Percentiles rank a stretch among this genome's conserved stretches.
phyloP scores from a whole-genome alignment of 2,888 invertebrate genomes.

The Sepioteuthis lessoniana region DNA sequence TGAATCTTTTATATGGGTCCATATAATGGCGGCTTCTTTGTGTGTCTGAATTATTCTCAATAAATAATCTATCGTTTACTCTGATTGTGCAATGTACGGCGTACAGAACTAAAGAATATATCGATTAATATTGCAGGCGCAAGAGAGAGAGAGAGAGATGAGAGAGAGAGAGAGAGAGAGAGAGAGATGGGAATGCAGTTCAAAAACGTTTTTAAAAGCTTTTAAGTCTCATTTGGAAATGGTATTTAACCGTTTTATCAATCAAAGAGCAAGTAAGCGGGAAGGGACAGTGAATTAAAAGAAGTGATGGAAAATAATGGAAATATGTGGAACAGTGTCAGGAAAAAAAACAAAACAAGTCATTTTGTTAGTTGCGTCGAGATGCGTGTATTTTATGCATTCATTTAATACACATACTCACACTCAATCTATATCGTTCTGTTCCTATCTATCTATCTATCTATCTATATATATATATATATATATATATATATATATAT shows the following conservation, averaged over 20 bases:
- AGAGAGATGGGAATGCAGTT: too few relatives aligned
- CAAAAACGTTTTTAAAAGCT: not conserved
- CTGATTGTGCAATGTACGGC: not conserved
- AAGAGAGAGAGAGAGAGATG: not conserved
- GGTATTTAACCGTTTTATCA: not conserved
- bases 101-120: not conserved
- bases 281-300: not conserved
- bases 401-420: too few relatives aligned
- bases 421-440: too few relatives aligned
- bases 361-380: too few relatives aligned
- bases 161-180: too few relatives aligned
- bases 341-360: too few relatives aligned
- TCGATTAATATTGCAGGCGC: not conserved
- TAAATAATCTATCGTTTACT: not conserved
- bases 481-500: constrained; percentile 33
- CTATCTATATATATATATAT: not conserved
- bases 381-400: too few relatives aligned
- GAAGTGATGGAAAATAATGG: not conserved
- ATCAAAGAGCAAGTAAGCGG: not conserved
- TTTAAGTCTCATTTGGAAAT: not conserved
- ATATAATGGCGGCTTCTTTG: not conserved
- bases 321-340: not conserved
- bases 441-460: not conserved
- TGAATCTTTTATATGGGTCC: too few relatives aligned
- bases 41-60: not conserved